Base-by-base conservation (phyloP, 2,797 vertebrate genomes). In the Eulemur rubriventer region DNA sequence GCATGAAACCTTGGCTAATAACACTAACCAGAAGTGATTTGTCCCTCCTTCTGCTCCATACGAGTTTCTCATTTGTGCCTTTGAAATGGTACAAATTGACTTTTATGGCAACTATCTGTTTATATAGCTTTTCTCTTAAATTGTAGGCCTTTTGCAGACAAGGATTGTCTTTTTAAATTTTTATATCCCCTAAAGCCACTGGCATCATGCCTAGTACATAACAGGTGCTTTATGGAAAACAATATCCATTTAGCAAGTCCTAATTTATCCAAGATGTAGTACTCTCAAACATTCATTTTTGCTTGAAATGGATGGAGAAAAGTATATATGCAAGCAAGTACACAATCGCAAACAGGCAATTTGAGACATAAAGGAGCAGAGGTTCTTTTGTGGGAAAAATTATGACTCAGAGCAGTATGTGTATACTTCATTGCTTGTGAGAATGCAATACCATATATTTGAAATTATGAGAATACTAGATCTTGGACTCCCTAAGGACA, bases 171-270 rank as follows among this genome's bases (percentile, higher is more conserved):
- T 96, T 96, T 86, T 38, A 61, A 83, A 72, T 80, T 95, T 94
- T 89, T 67, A 59, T 52, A 94, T 59, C 50, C 12, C 50, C 33
- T 75, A 73, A 93, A 97, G 70, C 46, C 59, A 72, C 41, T 92
- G 89, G 46, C 72, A 76, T 61, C 22, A 43, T 78, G 75, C 65
- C 38, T 96, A 81, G 69, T 63, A 88, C 14, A 4, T 86, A 94
- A 83, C 90, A 96, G 79, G 83, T 93, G 52, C n/a, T 96, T 84
- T 91, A 67, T 78, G 41, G 83, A 91, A 95, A 97, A 89, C 35
- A 86, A 84, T 69, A 93, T 89, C 57, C 70, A 84, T 72, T 89
- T 96, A 94, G 79, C 70, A 89, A 86, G 82, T 96, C 28, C 57
- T 96, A 83, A 91, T 30, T 63, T 26, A 91, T 35, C 26, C 85